Conservation (phyloP, 1,140 invertebrate genomes). For the Mactra quadrangularis region DNA sequence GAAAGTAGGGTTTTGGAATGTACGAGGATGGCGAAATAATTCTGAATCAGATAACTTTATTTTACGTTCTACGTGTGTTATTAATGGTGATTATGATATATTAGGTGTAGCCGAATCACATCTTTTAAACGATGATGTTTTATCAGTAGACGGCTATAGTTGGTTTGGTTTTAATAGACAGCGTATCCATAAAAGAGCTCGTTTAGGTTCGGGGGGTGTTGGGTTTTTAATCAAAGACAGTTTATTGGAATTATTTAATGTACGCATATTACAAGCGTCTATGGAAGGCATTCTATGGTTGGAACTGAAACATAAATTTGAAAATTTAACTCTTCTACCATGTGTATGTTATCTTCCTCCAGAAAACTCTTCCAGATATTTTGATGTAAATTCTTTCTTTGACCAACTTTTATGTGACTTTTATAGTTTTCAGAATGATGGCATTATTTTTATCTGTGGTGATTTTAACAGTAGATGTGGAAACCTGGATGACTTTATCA, state of each 20-base stretch:
- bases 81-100: constrained; percentile 5
- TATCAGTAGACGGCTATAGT: constrained; percentile 4
- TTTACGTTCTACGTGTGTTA: not conserved
- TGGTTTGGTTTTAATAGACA: constrained; percentile 16
- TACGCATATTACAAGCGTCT: not conserved
- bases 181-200: constrained; percentile 4
- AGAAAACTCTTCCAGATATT: constrained; percentile 27
- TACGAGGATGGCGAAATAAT: not conserved
- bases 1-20: not conserved
- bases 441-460: constrained; percentile 39
- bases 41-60: not conserved
- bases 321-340: not conserved
- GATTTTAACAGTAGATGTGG: constrained; percentile 55
- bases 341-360: constrained; percentile 23
- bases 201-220: constrained; percentile 26
- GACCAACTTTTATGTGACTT: constrained; percentile 5
- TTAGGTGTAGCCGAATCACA: constrained; percentile 40
- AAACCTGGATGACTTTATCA: constrained; percentile 43
- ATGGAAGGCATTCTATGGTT: constrained; percentile 43
- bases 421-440: constrained; percentile 22
- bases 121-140: not conserved
- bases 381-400: constrained; percentile 34
- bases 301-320: constrained; percentile 16
- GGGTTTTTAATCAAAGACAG: constrained; percentile 21
- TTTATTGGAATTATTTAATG: not conserved